Evolutionary conservation across 2,113 vertebrate genomes (phyloP).

Genomic region (Alethe castanea): DNA sequence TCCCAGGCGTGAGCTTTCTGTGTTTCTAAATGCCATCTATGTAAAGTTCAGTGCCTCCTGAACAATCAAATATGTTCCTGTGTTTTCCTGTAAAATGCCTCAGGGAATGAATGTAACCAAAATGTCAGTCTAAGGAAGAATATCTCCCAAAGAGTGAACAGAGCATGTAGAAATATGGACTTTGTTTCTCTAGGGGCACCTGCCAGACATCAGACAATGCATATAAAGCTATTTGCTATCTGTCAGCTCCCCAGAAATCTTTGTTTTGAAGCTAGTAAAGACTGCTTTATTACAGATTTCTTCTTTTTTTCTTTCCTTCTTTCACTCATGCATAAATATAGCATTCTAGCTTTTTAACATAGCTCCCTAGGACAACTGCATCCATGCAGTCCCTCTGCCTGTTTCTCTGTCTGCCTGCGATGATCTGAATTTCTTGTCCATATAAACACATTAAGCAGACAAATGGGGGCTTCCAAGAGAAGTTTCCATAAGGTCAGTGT

Average conservation of each 20-base stretch:
- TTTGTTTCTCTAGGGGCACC: background rate
- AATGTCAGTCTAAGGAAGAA: slow-evolving; percentile 19
- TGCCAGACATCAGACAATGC: background rate
- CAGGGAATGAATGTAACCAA: slow-evolving; percentile 4
- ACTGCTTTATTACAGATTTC: background rate
- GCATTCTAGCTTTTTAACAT: background rate
- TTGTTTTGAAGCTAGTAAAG: background rate
- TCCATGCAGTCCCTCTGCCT: background rate
- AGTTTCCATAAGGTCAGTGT: background rate
- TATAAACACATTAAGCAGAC: background rate
- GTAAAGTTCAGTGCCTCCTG: slow-evolving; percentile 43
- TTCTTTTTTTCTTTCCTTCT: background rate
- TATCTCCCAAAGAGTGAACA: background rate
- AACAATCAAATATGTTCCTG: background rate
- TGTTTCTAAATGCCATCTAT: slow-evolving; percentile 25
- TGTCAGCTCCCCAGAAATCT: background rate
- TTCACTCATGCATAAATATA: background rate
- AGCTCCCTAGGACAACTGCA: background rate
- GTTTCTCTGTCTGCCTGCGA: background rate
- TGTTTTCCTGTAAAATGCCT: slow-evolving; percentile 26
- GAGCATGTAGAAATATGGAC: background rate
- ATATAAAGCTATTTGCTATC: background rate
- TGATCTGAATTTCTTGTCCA: background rate
- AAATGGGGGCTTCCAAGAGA: background rate
- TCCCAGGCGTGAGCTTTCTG: background rate